Base-by-base conservation (phyloP, 2,888 invertebrate species). In the Andricus quercusramuli region DNA sequence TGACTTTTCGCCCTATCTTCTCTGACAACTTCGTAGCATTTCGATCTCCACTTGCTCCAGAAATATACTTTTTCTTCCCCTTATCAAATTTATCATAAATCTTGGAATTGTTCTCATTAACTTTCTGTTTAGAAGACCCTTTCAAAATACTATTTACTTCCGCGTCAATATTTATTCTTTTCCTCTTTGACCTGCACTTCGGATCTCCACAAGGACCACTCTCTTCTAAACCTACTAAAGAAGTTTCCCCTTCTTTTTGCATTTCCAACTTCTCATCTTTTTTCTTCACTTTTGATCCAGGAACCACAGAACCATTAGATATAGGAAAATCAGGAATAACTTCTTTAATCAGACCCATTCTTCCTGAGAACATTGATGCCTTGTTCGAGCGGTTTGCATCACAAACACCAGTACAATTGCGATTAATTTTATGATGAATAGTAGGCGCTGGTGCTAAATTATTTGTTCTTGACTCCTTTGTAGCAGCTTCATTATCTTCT, bases 281-380 rank as follows among this genome's bases (percentile, higher is more conserved):
- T 41, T 83, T 85, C 29, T 84, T 83, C 0, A 41, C 13, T 79
- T 82, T 86, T 13, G 59, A 47, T 20, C 67, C 67, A 11, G 80
- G 22, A 15, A 82, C 20, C 15, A 77, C 82, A 20, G 77, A 67
- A 15, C 67, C 62, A 17, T 82, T 83, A 11, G 83, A 65, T 51
- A 85, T 85, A 9, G 87, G 88, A 51, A 88, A 22, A 5, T 79
- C 17, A 0, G 89, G 85, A 25, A 86, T 79, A 41, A 86, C 89
- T 82, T 90, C 89, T 32, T 88, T 87, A 3, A 89, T 87, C 77
- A 89, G 78, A 51, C 88, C 87, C 20, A 66, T 3, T 66, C 37
- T 32, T n/a, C 32, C 29, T n/a, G 32, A 9, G 4, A 22, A 4
- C 62, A 25, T 62, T 62, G 62, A 62, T 25, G 22, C 29, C n/a